A percentile compares a stretch with the other conserved stretches of the same genome.
Conservation (phyloP, 2,797 vertebrate species). For the Enoplosus armatus region DNA sequence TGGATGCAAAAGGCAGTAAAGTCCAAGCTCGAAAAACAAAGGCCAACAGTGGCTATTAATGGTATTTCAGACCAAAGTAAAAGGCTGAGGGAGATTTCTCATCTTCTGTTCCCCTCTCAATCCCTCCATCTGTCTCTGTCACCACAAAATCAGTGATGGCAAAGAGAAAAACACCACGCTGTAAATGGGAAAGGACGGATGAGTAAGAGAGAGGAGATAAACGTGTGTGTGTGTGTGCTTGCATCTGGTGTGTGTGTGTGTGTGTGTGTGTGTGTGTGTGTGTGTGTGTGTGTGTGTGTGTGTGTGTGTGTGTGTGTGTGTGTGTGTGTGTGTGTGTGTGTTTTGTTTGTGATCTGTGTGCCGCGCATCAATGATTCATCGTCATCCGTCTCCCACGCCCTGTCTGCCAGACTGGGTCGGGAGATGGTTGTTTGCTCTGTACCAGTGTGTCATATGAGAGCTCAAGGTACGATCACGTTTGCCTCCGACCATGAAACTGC, state of each 20-base stretch:
- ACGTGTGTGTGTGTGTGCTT: conserved; percentile 24
- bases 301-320: conserved; percentile 26
- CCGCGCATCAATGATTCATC: conserved; percentile 69
- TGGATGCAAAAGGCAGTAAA: conserved; percentile 11
- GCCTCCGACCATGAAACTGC: neutral
- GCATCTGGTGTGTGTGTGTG: conserved; percentile 10
- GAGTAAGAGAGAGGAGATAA: conserved; percentile 54
- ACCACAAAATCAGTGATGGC: conserved; percentile 50
- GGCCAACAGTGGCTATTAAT: conserved; percentile 38
- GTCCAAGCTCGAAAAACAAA: conserved; percentile 10
- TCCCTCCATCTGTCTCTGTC: conserved; percentile 75
- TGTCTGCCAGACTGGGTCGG: conserved; percentile 65
- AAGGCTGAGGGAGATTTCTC: conserved; percentile 46
- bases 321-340: conserved; percentile 45
- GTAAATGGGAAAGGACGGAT: conserved; percentile 56
- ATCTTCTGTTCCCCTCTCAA: conserved; percentile 44
- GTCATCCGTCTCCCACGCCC: conserved; percentile 65
- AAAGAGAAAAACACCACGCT: conserved; percentile 45
- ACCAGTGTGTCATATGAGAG: conserved; percentile 21
- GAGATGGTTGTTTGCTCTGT: conserved; percentile 45
- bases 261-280: conserved; percentile 48
- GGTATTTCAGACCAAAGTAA: conserved; percentile 45
- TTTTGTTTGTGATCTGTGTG: conserved; percentile 62
- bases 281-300: conserved; percentile 33
- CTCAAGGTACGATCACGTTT: conserved; percentile 28